Evolutionary conservation across 2,888 invertebrate species (phyloP), one percentile per base, ranked within the genome.

Genomic region (Leptopterna dolabrata): DNA sequence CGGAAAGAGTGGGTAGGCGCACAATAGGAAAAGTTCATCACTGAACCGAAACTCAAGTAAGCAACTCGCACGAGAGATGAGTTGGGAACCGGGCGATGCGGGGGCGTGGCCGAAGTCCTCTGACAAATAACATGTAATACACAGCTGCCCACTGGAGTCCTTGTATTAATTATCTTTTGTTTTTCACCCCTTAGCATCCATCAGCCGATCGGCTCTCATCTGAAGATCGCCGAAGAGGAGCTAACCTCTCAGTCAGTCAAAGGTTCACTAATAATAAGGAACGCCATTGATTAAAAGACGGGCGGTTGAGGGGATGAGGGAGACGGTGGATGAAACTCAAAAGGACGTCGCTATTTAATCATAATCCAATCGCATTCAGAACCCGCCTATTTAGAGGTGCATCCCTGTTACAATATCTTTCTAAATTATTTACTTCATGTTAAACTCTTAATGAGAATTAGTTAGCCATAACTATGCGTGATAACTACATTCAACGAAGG

Each of bases 101-200:
- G 36, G 76, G 85, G 85, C 85, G 85, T 85, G 85, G 43, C 71
- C 45, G 45, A 13, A 16, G 70, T 36, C 14, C 43, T 16, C 85
- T 85, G 85, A 85, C 85, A 85, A 85, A 85, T 85, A 85, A 85
- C 85, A 45, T 45, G 85, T 85, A 85, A 85, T 45, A 71, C 85
- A 73, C 81, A 81, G 81, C 81, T 81, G 81, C 81, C 81, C 55
- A 81, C 81, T 55, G 29, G 45, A 41, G 76, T 36, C 78, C 29
- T 70, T 41, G 71, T 85, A 85, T 85, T 85, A 85, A 85, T 85
- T 85, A 85, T 85, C 85, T 85, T 85, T 71, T 85, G 47, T 85
- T 85, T 85, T 85, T 85, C 55, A 70, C 41, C 71, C 45, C 63
- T 83, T 41, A n/a, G 70, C 83, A 85, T 85, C 85, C 45, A 85